phyloP scores from a whole-genome alignment of 2,888 invertebrate genomes.

The Acrobasis consociella region DNA sequence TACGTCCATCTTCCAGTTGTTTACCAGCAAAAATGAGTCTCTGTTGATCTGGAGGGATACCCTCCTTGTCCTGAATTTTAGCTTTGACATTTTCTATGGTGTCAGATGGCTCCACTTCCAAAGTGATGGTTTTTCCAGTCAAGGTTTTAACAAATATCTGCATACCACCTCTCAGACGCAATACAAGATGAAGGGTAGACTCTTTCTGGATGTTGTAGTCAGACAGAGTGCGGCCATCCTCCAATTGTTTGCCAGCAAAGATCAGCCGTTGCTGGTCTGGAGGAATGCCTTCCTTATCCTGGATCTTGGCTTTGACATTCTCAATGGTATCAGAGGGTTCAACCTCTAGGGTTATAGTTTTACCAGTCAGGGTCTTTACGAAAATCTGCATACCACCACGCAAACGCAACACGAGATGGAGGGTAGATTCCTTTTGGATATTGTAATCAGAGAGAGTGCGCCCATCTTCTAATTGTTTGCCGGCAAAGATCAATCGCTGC shows the following conservation, averaged over 20 bases:
- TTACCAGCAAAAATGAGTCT: conserved; percentile 48
- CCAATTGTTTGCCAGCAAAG: conserved; percentile 54
- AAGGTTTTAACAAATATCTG: conserved; percentile 50
- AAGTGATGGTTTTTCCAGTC: conserved; percentile 49
- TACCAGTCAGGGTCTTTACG: conserved; percentile 54
- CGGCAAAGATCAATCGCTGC: conserved; percentile 47
- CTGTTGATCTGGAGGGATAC: conserved; percentile 49
- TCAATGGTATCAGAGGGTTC: conserved; percentile 55
- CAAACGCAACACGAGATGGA: conserved; percentile 47
- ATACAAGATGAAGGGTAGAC: conserved; percentile 42
- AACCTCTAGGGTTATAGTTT: conserved; percentile 52
- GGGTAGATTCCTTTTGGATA: conserved; percentile 41
- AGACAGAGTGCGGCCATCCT: conserved; percentile 54
- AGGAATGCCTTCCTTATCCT: conserved; percentile 56
- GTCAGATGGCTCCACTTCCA: conserved; percentile 46
- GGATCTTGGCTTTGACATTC: conserved; percentile 56
- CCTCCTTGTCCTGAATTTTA: conserved; percentile 48
- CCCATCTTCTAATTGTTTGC: conserved; percentile 47
- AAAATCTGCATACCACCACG: conserved; percentile 57
- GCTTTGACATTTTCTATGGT: conserved; percentile 49
- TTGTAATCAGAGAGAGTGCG: conserved; percentile 45
- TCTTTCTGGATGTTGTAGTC: conserved; percentile 55
- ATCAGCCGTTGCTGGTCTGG: conserved; percentile 56
- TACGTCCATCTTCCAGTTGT: conserved; percentile 46
- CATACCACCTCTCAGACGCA: conserved; percentile 47